These are phyloP conservation scores for Oryzias melastigma DNA, from an alignment of 2,113 vertebrate species.

Conservation along the genomic window DNA sequence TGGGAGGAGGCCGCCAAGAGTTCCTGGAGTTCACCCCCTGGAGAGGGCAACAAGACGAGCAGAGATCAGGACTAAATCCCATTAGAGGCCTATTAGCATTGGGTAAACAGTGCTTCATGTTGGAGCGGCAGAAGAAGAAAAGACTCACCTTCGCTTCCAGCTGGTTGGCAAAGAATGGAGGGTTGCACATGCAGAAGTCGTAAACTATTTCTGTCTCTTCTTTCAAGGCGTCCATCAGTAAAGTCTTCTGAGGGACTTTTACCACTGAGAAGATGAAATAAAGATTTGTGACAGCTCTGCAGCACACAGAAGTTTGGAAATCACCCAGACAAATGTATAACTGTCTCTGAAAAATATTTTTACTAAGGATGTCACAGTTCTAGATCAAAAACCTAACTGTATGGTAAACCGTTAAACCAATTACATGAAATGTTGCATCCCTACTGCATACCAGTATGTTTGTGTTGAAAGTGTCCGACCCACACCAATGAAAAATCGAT, in stretches of 20 bases:
- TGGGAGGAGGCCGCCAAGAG: constrained; percentile 92
- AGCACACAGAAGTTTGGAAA: background rate
- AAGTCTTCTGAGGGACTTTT: constrained; percentile 97
- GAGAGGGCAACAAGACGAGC: constrained; percentile 40
- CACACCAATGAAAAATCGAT: too few species aligned
- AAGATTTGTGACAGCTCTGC: background rate
- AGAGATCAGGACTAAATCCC: constrained; percentile 54
- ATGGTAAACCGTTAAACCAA: too few species aligned
- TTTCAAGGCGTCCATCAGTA: constrained; percentile 96
- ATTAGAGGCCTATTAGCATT: constrained; percentile 45
- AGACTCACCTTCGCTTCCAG: constrained; percentile 88
- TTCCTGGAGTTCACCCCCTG: constrained; percentile 98
- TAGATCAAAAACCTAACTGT: too few species aligned
- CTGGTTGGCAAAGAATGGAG: constrained; percentile 97
- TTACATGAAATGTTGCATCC: too few species aligned
- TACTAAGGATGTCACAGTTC: too few species aligned
- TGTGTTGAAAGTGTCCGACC: too few species aligned
- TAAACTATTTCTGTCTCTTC: constrained; percentile 94
- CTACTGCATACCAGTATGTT: too few species aligned
- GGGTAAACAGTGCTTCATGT: constrained; percentile 20
- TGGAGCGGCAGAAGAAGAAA: background rate
- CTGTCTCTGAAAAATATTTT: too few species aligned
- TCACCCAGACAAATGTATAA: too few species aligned
- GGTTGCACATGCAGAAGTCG: constrained; percentile 99
- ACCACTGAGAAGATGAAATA: constrained; percentile 80